Evolutionary conservation across 2,797 vertebrate genomes (phyloP), one percentile per base, ranked within the genome.

Genomic region (Oreortyx pictus): DNA sequence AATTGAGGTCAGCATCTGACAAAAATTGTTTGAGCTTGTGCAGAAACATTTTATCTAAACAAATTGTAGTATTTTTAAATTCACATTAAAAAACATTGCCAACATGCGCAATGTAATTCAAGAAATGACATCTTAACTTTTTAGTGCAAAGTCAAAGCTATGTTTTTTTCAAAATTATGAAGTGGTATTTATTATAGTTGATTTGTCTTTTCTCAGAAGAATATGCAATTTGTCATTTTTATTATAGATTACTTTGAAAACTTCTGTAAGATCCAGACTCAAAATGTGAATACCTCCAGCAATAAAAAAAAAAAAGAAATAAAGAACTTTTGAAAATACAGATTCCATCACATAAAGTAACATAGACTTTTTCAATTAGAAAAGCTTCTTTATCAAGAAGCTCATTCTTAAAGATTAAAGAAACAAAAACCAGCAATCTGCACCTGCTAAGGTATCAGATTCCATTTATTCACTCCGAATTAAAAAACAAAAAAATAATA

Each of bases 1-100:
- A 96, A 92, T 82, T 93, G 94, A 96, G 95, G 95, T 97, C 95
- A 97, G 93, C 90, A 96, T 96, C 93, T 95, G 92, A 96, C 82
- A 94, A 96, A 96, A 97, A 96, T 86, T 96, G 93, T 97, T 93
- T 93, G 67, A 90, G 89, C 52, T 96, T 96, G 43, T 90, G 92
- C 66, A 95, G 82, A 96, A 95, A 92, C 79, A 95, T 94, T 89
- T 92, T 90, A 95, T 92, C 71, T 83, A 97, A 97, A 97, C 68
- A 96, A 93, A 97, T 84, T 76, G 71, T 85, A 92, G 57, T 91
- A 92, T 94, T 96, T 94, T 95, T 80, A 89, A 93, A 92, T 89
- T 96, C 86, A 75, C 79, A 59, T 92, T 85, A 92, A 88, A 94
- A 92, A 95, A 80, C 89, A 86, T 65, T 95, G 64, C 47, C 35